A percentile compares a stretch with the other conserved stretches of the same genome.
These are phyloP conservation scores for Notarius lentiginosus DNA, from an alignment of 2,113 vertebrate species.

Conservation along the genomic window DNA sequence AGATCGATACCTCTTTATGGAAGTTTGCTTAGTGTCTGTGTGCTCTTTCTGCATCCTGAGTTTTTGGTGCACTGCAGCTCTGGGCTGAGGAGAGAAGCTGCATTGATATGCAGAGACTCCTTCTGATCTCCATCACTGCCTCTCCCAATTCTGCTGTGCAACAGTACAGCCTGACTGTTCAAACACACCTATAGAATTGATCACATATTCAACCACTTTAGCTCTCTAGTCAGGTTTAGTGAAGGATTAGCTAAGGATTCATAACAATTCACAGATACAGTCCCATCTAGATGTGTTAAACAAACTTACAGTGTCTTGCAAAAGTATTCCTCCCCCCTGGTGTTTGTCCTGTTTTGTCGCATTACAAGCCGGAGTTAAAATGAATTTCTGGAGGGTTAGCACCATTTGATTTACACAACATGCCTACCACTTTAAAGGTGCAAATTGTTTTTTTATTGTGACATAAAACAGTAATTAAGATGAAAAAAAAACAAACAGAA, in stretches of 20 bases:
- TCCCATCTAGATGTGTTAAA: neutral
- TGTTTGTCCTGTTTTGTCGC: too few relatives aligned
- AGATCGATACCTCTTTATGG: conserved; percentile 18
- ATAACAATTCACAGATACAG: neutral
- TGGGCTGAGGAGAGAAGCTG: conserved; percentile 79
- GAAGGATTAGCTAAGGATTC: neutral
- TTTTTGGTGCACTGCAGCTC: conserved; percentile 96
- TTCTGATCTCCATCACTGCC: conserved; percentile 79
- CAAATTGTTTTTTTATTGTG: too few relatives aligned
- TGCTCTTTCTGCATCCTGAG: conserved; percentile 62
- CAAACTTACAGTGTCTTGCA: too few relatives aligned
- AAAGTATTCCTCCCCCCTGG: too few relatives aligned
- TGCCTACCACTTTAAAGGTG: too few relatives aligned
- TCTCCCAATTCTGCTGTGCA: conserved; percentile 56
- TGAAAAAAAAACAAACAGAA: too few relatives aligned
- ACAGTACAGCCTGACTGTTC: conserved; percentile 11
- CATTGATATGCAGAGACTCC: conserved; percentile 92
- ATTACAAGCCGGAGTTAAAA: too few relatives aligned
- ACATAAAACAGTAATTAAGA: too few relatives aligned
- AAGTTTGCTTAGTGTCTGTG: conserved; percentile 42
- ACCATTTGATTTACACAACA: too few relatives aligned
- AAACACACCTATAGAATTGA: neutral
- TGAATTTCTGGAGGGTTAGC: too few relatives aligned
- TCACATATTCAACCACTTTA: neutral
- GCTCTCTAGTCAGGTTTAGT: neutral